Evolutionary conservation across 2,113 vertebrate species (phyloP).

Genomic region (Dipodomys spectabilis): DNA sequence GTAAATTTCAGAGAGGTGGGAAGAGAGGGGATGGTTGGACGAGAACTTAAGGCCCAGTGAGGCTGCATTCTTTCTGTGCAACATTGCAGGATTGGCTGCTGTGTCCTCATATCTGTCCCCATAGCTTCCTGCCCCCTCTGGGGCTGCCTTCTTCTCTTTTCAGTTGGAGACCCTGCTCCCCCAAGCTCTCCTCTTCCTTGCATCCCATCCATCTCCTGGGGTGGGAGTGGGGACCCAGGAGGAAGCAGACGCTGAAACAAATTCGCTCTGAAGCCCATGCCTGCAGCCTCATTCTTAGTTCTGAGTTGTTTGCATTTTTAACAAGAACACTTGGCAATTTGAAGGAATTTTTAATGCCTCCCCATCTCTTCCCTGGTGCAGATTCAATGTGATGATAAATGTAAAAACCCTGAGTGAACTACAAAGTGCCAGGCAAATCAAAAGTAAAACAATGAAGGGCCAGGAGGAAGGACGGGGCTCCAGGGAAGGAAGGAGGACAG

Average conservation of each 20-base stretch:
- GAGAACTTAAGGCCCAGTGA: background rate
- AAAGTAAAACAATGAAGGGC: conserved; percentile 66
- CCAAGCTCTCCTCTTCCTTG: background rate
- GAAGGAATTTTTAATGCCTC: conserved; percentile 68
- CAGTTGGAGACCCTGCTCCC: background rate
- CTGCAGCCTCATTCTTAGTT: conserved; percentile 36
- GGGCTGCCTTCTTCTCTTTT: background rate
- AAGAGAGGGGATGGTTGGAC: too few species aligned
- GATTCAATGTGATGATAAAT: conserved; percentile 32
- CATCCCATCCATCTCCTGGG: accelerated
- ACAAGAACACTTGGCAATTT: conserved; percentile 73
- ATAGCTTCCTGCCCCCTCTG: background rate
- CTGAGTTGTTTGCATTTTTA: conserved; percentile 77
- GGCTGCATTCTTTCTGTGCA: accelerated
- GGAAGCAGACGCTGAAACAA: background rate
- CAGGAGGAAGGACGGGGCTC: background rate
- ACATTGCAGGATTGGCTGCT: background rate
- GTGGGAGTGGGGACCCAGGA: background rate
- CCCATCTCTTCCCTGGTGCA: conserved; percentile 51
- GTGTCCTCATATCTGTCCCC: too few species aligned
- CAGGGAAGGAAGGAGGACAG: background rate
- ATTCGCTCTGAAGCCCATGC: background rate
- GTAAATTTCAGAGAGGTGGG: background rate
- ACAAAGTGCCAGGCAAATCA: conserved; percentile 48
- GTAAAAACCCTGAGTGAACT: conserved; percentile 61